phyloP scores from a whole-genome alignment of 1,140 invertebrate genomes.

The Sitobion miscanthi region DNA sequence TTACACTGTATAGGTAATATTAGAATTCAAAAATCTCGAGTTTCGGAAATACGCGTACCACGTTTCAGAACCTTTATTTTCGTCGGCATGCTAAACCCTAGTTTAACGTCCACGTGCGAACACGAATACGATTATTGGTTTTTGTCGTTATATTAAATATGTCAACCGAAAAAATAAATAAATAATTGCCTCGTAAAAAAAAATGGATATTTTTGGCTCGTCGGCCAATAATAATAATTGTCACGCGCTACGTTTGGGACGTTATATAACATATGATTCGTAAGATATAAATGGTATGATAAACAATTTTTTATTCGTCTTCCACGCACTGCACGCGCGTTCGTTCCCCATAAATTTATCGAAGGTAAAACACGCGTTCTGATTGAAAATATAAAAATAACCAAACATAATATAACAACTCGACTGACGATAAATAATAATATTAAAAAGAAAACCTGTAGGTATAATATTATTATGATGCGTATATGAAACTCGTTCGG shows the following conservation, averaged over 20 bases:
- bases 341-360: neutral
- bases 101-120: neutral
- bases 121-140: neutral
- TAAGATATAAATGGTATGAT: neutral
- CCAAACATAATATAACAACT: neutral
- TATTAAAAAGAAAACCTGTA: neutral
- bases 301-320: conserved; percentile 19
- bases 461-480: neutral
- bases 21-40: neutral
- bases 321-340: neutral
- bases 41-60: neutral
- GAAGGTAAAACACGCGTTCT: neutral
- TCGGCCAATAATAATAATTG: neutral
- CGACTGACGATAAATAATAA: neutral
- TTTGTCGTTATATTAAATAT: neutral
- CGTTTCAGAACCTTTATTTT: neutral
- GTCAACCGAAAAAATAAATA: neutral
- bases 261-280: neutral
- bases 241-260: neutral
- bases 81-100: neutral
- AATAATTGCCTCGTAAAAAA: neutral
- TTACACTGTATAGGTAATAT: too few species aligned
- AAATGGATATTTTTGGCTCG: neutral
- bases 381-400: neutral
- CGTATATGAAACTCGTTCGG: neutral